Conservation (phyloP, 1,140 invertebrate species). For the Orussus abietinus region DNA sequence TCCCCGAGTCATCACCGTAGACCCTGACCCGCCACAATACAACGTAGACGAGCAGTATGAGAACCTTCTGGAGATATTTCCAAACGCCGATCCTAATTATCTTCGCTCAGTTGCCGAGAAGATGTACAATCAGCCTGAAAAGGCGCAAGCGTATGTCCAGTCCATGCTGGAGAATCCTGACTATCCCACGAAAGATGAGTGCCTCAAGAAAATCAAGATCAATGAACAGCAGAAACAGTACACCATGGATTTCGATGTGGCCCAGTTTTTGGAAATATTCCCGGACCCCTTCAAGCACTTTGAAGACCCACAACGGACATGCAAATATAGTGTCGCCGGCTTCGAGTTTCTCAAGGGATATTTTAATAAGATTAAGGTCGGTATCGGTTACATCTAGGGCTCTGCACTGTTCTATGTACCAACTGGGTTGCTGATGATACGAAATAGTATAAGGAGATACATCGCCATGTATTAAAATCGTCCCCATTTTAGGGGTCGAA, state of each 20-base stretch:
- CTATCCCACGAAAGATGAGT: conserved; percentile 57
- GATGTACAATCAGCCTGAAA: conserved; percentile 24
- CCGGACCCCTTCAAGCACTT: conserved; percentile 56
- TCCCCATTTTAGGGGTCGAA: no score
- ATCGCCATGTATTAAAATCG: no score
- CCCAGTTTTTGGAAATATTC: conserved; percentile 56
- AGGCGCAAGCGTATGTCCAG: conserved; percentile 40
- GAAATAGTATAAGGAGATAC: no score
- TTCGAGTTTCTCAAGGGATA: conserved; percentile 41
- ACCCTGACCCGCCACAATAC: conserved; percentile 10
- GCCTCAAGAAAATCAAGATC: conserved; percentile 38
- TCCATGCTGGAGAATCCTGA: conserved; percentile 42
- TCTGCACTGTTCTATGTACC: no score
- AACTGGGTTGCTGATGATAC: no score
- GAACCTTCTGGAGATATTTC: conserved; percentile 41
- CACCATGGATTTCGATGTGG: conserved; percentile 47
- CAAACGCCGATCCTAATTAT: conserved; percentile 56
- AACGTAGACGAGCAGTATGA: conserved; percentile 41
- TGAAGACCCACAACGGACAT: conserved; percentile 40
- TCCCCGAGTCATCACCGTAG: conserved; percentile 8
- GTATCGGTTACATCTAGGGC: no score
- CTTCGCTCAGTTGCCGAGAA: conserved; percentile 40
- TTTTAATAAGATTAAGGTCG: conserved; percentile 29
- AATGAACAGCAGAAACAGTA: conserved; percentile 43
- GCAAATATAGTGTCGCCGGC: conserved; percentile 26